Conservation (phyloP, 2,113 vertebrate genomes). For the Rostratula benghalensis region DNA sequence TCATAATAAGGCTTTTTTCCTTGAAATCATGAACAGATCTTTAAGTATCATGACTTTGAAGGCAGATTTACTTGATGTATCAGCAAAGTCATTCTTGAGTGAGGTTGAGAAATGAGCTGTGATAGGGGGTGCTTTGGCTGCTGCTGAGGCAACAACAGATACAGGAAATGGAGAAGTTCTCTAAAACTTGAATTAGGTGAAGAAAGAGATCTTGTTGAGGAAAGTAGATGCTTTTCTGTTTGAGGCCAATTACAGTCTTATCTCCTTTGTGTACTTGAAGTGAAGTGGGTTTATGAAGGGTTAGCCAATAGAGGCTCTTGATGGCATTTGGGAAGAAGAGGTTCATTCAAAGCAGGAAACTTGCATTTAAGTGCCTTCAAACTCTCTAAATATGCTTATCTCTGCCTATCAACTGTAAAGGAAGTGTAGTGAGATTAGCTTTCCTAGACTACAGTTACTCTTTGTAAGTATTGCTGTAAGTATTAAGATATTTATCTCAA, state of each 20-base stretch:
- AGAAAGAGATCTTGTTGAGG: neutral
- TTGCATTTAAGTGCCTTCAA: neutral
- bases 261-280: neutral
- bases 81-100: neutral
- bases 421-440: slow-evolving; percentile 39
- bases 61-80: neutral
- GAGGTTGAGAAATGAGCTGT: neutral
- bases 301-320: neutral
- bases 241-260: neutral
- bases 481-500: slow-evolving; percentile 36
- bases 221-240: neutral
- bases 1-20: neutral
- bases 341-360: slow-evolving; percentile 48
- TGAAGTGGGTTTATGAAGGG: neutral
- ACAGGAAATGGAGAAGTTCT: neutral
- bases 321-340: slow-evolving; percentile 5
- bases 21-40: neutral
- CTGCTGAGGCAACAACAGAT: neutral
- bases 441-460: slow-evolving; percentile 25
- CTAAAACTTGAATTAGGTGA: neutral
- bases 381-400: slow-evolving; percentile 52
- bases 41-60: neutral
- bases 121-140: neutral
- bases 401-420: slow-evolving; percentile 19
- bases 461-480: slow-evolving; percentile 24